Percentiles rank a stretch among this genome's conserved stretches.
Conservation (phyloP, 2,113 vertebrate genomes). For the Narcine bancroftii region DNA sequence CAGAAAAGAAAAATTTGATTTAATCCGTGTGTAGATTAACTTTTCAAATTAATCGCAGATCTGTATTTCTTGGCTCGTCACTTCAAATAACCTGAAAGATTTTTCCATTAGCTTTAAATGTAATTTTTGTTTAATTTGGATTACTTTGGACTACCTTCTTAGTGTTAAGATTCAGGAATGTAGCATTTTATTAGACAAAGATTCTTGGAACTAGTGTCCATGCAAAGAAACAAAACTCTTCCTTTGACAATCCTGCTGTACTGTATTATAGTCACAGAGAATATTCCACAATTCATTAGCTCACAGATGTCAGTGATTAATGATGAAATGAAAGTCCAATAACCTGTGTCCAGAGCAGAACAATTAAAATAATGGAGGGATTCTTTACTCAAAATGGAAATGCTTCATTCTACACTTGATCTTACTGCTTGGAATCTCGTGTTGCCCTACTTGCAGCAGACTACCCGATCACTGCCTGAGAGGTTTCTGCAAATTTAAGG, state of each 20-base stretch:
- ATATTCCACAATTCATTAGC: not conserved
- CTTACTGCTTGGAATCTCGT: not conserved
- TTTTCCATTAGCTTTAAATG: not conserved
- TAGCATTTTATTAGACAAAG: constrained; percentile 17
- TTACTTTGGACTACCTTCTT: not conserved
- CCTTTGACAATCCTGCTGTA: constrained; percentile 11
- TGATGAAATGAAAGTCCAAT: not conserved
- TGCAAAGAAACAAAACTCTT: not conserved
- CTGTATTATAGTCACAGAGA: not conserved
- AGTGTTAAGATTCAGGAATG: not conserved
- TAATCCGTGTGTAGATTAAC: not conserved
- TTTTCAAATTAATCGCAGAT: not conserved
- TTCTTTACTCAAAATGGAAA: not conserved
- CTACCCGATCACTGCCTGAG: constrained; percentile 8
- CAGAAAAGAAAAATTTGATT: not conserved
- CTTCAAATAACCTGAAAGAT: not conserved
- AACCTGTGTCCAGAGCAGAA: not conserved
- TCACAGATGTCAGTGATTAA: not conserved
- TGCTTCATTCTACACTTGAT: not conserved
- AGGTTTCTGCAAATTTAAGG: not conserved
- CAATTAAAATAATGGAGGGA: too few species aligned
- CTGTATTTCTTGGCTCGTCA: not conserved
- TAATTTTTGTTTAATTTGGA: not conserved
- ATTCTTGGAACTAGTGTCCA: not conserved
- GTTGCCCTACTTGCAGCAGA: not conserved